Conservation (phyloP, 2,888 invertebrate genomes). For the Camptogramma bilineatum region DNA sequence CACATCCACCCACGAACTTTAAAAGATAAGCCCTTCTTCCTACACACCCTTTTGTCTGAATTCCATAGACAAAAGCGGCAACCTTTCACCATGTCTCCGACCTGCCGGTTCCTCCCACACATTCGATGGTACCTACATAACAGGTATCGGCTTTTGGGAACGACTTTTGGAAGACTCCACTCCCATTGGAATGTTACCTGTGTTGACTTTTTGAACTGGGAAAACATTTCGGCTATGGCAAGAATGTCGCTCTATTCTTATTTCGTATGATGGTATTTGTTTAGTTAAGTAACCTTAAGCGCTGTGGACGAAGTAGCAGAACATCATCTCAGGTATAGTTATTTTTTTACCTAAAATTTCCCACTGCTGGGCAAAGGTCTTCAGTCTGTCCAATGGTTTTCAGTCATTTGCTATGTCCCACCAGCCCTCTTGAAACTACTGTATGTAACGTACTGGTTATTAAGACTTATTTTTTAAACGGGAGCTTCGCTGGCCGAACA, state of each 20-base stretch:
- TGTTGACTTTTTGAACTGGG: conserved; percentile 34
- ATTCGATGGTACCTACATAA: conserved; percentile 27
- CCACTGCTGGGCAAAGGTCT: too few relatives aligned
- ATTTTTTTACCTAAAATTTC: too few relatives aligned
- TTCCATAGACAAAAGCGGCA: conserved; percentile 44
- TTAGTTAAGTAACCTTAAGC: not conserved
- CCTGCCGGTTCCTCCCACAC: conserved; percentile 43
- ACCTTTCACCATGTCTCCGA: conserved; percentile 46
- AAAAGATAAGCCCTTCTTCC: conserved; percentile 44
- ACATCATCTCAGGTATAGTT: too few relatives aligned
- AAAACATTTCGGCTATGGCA: conserved; percentile 14
- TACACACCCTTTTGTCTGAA: conserved; percentile 48
- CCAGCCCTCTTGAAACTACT: too few relatives aligned
- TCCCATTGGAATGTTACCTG: conserved; percentile 33
- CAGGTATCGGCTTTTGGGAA: conserved; percentile 31
- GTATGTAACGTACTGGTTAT: too few relatives aligned
- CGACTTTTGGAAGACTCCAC: conserved; percentile 20
- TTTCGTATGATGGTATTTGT: not conserved
- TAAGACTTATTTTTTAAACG: too few relatives aligned
- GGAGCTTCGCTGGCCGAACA: too few relatives aligned
- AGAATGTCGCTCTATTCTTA: conserved; percentile 13
- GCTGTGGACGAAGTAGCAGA: not conserved
- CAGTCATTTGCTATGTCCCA: too few relatives aligned
- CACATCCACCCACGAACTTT: conserved; percentile 41
- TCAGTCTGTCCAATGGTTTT: too few relatives aligned